A percentile compares a stretch with the other conserved stretches of the same genome.
Evolutionary conservation across 2,113 vertebrate genomes (phyloP).

Genomic region (Planiliza haematocheilus): DNA sequence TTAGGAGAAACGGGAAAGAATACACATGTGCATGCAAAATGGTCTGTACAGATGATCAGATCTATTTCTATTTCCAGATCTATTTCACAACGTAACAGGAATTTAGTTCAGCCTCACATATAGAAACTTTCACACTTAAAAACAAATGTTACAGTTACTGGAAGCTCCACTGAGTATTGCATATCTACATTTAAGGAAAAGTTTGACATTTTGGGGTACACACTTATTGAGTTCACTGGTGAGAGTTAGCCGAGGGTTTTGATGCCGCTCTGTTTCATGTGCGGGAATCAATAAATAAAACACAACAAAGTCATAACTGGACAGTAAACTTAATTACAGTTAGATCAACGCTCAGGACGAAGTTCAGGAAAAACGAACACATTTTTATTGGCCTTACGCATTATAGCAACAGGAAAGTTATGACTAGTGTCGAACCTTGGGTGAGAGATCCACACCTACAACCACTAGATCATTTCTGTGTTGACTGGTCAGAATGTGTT

Average conservation of each 20-base stretch:
- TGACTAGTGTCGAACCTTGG: too few relatives aligned
- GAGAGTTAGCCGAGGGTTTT: not conserved
- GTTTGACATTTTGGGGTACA: conserved; percentile 30
- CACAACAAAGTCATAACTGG: too few relatives aligned
- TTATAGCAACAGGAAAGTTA: too few relatives aligned
- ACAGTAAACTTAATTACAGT: too few relatives aligned
- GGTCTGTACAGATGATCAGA: conserved; percentile 10
- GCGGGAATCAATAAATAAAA: too few relatives aligned
- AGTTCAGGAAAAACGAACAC: too few relatives aligned
- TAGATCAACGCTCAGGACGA: too few relatives aligned
- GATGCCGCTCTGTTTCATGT: not conserved
- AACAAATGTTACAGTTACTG: conserved; percentile 43
- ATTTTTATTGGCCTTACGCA: too few relatives aligned
- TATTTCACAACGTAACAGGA: conserved; percentile 25
- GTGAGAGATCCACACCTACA: too few relatives aligned
- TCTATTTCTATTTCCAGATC: too few relatives aligned
- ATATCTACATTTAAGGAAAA: conserved; percentile 59
- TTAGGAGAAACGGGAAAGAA: conserved; percentile 20
- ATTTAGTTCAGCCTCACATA: conserved; percentile 26
- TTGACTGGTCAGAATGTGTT: too few relatives aligned
- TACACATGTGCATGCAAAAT: conserved; percentile 48
- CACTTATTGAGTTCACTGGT: not conserved
- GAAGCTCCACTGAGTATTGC: conserved; percentile 68
- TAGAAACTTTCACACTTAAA: conserved; percentile 41
- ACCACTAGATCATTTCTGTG: too few relatives aligned